Percentiles rank a stretch among this genome's conserved stretches.
Conservation (phyloP, 1,140 invertebrate genomes). For the Drosophila nigrodunni region DNA sequence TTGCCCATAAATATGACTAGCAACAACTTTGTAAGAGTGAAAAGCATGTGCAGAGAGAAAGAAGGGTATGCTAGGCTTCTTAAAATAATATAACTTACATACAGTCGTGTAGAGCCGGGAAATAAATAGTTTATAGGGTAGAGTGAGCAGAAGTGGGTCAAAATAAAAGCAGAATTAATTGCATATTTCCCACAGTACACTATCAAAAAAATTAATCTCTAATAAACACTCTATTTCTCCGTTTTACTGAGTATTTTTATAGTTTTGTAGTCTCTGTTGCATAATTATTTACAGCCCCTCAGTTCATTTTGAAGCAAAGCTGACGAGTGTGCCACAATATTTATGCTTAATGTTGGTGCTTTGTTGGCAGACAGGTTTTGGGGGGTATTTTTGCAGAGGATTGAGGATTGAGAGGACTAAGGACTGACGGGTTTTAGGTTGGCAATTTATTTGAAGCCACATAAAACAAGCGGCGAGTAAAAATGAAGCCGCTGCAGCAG, state of each 20-base stretch:
- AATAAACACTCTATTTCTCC: background rate
- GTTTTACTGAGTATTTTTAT: slow-evolving; percentile 1
- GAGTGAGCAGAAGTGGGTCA: too few relatives aligned
- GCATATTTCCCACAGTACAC: too few relatives aligned
- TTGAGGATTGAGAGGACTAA: background rate
- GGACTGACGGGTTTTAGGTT: slow-evolving; percentile 37
- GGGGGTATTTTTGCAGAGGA: background rate
- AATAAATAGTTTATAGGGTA: too few relatives aligned
- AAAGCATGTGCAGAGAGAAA: background rate
- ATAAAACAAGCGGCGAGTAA: slow-evolving; percentile 77
- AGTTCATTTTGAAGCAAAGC: slow-evolving; percentile 18
- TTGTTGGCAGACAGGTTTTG: background rate
- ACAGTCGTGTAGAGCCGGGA: background rate
- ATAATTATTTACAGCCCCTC: background rate
- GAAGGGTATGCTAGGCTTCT: slow-evolving; percentile 10
- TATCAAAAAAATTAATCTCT: background rate
- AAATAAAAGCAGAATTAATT: too few relatives aligned
- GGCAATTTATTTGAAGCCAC: slow-evolving; percentile 81
- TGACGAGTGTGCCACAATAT: slow-evolving; percentile 34
- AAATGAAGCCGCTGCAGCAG: slow-evolving; percentile 56
- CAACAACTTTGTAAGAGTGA: slow-evolving; percentile 35
- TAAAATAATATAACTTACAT: background rate
- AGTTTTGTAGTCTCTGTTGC: background rate
- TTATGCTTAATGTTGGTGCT: slow-evolving; percentile 39
- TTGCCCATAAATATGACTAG: slow-evolving; percentile 57